Percentiles rank a stretch among this genome's conserved stretches.
Evolutionary conservation across 2,113 vertebrate species (phyloP).

Genomic region (Prunella himalayana): DNA sequence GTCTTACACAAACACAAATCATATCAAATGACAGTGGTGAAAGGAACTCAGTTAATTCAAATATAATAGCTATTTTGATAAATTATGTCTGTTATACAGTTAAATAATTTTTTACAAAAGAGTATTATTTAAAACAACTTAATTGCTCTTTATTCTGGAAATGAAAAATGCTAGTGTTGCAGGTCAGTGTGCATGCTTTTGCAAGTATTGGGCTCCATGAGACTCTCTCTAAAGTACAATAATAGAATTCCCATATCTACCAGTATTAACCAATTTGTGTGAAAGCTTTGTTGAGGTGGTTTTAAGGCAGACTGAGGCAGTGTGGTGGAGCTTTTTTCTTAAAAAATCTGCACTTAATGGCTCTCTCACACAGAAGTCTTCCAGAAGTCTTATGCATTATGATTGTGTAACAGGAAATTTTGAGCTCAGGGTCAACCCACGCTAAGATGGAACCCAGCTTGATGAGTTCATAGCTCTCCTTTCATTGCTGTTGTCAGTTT

Average conservation of each 20-base stretch:
- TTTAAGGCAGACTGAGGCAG: neutral
- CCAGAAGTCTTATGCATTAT: neutral
- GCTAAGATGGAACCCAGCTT: neutral
- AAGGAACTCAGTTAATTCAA: neutral
- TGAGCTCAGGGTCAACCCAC: neutral
- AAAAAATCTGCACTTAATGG: neutral
- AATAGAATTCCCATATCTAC: neutral
- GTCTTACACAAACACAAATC: neutral
- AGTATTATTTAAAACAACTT: neutral
- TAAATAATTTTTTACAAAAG: neutral
- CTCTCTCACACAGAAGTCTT: neutral
- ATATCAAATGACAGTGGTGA: neutral
- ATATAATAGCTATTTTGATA: neutral
- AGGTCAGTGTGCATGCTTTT: neutral
- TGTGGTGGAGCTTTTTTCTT: neutral
- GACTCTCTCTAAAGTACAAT: neutral
- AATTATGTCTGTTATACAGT: neutral
- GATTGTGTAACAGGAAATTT: neutral
- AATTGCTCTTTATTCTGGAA: neutral
- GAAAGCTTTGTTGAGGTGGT: neutral
- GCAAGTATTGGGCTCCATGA: neutral
- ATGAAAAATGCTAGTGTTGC: neutral
- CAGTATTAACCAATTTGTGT: neutral
- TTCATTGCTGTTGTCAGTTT: neutral
- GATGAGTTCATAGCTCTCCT: neutral